Evolutionary conservation across 2,888 invertebrate species (phyloP), one percentile per base, ranked within the genome.

Genomic region (Xanthia togata): DNA sequence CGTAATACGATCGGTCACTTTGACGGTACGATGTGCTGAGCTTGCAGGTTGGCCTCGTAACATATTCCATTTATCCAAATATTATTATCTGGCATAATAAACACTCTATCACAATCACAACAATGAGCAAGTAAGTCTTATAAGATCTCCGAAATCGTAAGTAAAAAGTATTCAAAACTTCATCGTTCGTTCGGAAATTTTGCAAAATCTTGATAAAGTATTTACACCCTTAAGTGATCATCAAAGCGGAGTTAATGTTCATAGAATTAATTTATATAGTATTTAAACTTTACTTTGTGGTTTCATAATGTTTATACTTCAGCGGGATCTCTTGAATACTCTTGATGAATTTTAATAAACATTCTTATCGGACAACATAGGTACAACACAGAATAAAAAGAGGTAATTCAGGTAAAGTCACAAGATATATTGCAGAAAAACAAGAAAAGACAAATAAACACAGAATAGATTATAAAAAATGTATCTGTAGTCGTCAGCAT

Each of bases 201-300:
- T 41, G 35, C 17, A 59, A 60, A 65, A 68, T 68, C 44, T 67
- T 74, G 31, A 64, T 71, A 84, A 70, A 84, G 73, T 76, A 73
- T 79, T 81, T 64, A 81, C 50, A 50, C 20, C 63, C 62, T 70
- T 63, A 68, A 73, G 79, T 78, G 78, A 78, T 70, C 55, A 64
- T 83, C 75, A 78, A 83, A 83, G 75, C n/a, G 9, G 23, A 68
- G 53, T 47, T 78, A 59, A 83, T 73, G 67, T 38, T 70, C 44
- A 53, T 53, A 38, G 55, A 57, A 68, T 53, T 81, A 62, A 73
- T 73, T 47, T 63, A 64, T 57, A 26, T 64, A 55, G 44, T 78
- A 59, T 57, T 47, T 50, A 59, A 57, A n/a, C 41, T 57, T 47
- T 35, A 31, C n/a, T 59, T 11, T 53, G 38, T 11, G n/a, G 38